Base-by-base conservation (phyloP, 2,113 vertebrate species). In the Notarius lentiginosus region DNA sequence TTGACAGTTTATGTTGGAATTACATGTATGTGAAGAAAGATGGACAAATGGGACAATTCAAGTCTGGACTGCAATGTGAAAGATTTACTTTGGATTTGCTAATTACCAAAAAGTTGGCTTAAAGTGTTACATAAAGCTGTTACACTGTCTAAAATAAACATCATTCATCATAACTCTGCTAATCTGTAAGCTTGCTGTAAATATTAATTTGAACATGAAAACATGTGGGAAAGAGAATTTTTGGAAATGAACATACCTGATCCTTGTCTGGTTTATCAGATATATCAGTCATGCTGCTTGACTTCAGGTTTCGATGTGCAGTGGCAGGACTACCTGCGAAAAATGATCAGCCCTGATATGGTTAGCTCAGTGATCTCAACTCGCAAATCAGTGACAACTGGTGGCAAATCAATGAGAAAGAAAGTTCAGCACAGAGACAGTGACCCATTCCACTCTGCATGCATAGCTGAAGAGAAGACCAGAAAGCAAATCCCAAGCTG, bases 251-350 rank as follows among this genome's bases (percentile, higher is more conserved):
- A 87, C 96, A 95, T 92, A 99, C 98, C 96, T 99, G 98, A 14
- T 99, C 97, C 88, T 98, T 99, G 60, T 99, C 98, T 1, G 98
- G 98, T 89, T 99, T 99, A 94, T 99, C 98, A 0, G 98, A 99
- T 90, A 99, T 97, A 93, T 99, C 98, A 0, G 97, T 98, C 90
- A 99, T 90, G 89, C 97, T 99, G 93, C 95, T 96, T 87, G 98
- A 97, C 18, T 96, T 95, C 94, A 99, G 91, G 93, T 98, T 97
- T 88, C 96, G 95, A 87, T 96, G 97, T 22, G 97, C 84, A 86
- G 96, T 96, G 90, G 96, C 94, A 72, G 97, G 98, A 88, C 97
- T 98, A 91, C 97, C 98, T 98, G 93, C 34, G 93, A 90, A 93
- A 90, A 91, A 51, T 87, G 15, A 90, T 22, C 68, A 63, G 75